These are phyloP conservation scores for Notodonta dromedarius DNA, from an alignment of 2,888 invertebrate genomes.

Conservation along the genomic window DNA sequence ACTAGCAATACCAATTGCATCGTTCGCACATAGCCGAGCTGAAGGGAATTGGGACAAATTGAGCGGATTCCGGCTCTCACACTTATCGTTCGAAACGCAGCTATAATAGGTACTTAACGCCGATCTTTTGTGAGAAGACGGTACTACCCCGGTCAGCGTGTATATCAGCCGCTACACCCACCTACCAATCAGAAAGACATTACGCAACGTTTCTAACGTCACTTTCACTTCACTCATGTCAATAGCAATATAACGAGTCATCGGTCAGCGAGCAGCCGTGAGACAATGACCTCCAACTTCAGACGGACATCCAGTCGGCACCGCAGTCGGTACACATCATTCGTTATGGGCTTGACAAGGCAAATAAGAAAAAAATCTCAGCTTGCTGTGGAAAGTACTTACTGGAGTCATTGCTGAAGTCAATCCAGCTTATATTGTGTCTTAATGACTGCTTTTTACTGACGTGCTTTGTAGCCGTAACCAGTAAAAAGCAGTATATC, in stretches of 20 bases:
- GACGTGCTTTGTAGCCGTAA: too few relatives aligned
- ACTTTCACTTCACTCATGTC: slow-evolving; percentile 35
- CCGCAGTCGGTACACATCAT: not conserved
- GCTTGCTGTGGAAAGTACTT: not conserved
- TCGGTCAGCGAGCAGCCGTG: slow-evolving; percentile 8
- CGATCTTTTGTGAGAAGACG: too few relatives aligned
- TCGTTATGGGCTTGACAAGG: not conserved
- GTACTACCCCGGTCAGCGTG: too few relatives aligned
- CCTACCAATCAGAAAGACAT: slow-evolving; percentile 1
- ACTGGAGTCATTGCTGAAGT: not conserved
- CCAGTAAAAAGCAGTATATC: too few relatives aligned
- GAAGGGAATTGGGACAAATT: too few relatives aligned
- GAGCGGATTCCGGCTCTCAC: too few relatives aligned
- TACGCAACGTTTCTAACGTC: slow-evolving; percentile 25
- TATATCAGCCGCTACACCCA: too few relatives aligned
- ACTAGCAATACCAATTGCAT: too few relatives aligned
- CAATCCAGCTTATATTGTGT: not conserved
- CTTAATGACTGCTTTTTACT: too few relatives aligned
- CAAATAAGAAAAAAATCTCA: not conserved
- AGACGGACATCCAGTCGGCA: not conserved
- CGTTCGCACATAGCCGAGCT: too few relatives aligned
- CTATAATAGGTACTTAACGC: too few relatives aligned
- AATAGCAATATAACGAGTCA: slow-evolving; percentile 26
- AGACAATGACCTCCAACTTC: slow-evolving; percentile 3
- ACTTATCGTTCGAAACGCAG: too few relatives aligned